phyloP scores from a whole-genome alignment of 37 sponge, comb jelly and placozoan species.

The Hexactinellida sp. region DNA sequence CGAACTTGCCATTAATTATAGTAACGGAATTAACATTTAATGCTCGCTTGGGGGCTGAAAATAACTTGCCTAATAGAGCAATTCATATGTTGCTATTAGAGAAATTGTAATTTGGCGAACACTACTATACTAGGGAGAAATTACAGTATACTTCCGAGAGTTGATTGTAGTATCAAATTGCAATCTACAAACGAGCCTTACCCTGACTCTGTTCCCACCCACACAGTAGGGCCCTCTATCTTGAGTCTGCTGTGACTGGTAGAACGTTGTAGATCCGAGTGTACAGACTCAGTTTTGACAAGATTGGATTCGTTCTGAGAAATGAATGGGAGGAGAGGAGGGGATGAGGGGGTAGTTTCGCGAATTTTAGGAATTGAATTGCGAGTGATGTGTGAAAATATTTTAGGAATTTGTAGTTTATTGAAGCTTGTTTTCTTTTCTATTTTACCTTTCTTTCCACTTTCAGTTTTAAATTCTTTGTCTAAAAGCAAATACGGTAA shows the following conservation, averaged over 20 bases:
- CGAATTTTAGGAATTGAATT: background rate
- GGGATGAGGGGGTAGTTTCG: background rate
- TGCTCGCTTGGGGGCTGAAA: too few relatives aligned
- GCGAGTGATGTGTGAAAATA: background rate
- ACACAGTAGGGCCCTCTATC: background rate
- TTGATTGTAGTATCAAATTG: background rate
- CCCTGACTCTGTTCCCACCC: background rate
- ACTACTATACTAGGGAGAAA: too few relatives aligned
- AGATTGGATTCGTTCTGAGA: background rate
- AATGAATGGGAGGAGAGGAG: background rate
- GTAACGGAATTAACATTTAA: too few relatives aligned
- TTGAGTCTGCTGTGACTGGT: background rate
- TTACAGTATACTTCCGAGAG: too few relatives aligned
- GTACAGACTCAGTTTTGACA: background rate
- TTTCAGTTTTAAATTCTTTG: background rate
- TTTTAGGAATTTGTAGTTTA: background rate
- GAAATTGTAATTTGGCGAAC: too few relatives aligned
- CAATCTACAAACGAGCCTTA: background rate
- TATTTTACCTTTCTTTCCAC: background rate
- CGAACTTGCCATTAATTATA: too few relatives aligned
- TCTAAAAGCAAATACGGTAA: background rate
- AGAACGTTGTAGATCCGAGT: background rate
- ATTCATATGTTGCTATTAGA: too few relatives aligned
- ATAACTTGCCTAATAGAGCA: too few relatives aligned
- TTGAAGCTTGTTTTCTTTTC: background rate